phyloP scores from a whole-genome alignment of 2,888 invertebrate genomes.

The Habrosyne pyritoides region DNA sequence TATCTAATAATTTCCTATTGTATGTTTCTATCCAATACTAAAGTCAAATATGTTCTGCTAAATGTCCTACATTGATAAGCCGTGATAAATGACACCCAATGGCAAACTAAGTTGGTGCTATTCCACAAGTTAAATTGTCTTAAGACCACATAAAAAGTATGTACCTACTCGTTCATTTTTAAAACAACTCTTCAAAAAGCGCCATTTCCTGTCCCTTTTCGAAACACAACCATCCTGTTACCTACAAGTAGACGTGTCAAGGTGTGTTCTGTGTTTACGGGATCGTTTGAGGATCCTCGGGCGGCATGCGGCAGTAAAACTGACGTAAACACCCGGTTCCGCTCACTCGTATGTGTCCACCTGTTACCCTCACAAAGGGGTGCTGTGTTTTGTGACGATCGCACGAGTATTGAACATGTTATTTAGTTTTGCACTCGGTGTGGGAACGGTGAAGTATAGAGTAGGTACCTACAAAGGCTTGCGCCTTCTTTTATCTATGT shows the following conservation, averaged over 20 bases:
- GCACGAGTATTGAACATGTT: not conserved
- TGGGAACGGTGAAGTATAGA: not conserved
- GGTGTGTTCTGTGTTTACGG: conserved; percentile 44
- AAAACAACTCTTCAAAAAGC: not conserved
- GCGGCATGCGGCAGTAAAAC: conserved; percentile 49
- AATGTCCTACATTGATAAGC: not conserved
- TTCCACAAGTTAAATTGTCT: not conserved
- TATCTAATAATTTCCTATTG: not conserved
- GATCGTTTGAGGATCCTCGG: conserved; percentile 14
- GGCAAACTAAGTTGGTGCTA: not conserved
- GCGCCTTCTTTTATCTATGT: too few relatives aligned
- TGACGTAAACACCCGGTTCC: conserved; percentile 71
- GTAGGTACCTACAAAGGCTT: too few relatives aligned
- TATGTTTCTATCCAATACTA: too few relatives aligned
- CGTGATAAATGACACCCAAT: not conserved
- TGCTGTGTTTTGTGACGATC: not conserved
- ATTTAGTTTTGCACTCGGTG: not conserved
- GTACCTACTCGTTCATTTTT: too few relatives aligned
- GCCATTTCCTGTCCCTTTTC: conserved; percentile 7
- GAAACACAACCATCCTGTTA: conserved; percentile 16
- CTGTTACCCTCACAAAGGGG: conserved; percentile 40
- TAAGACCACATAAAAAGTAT: not conserved
- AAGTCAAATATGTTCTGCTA: too few relatives aligned
- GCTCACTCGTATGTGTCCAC: conserved; percentile 63
- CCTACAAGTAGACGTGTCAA: conserved; percentile 20